Evolutionary conservation across 2,888 invertebrate genomes (phyloP), one percentile per base, ranked within the genome.

Genomic region (Hylaea fasciaria): DNA sequence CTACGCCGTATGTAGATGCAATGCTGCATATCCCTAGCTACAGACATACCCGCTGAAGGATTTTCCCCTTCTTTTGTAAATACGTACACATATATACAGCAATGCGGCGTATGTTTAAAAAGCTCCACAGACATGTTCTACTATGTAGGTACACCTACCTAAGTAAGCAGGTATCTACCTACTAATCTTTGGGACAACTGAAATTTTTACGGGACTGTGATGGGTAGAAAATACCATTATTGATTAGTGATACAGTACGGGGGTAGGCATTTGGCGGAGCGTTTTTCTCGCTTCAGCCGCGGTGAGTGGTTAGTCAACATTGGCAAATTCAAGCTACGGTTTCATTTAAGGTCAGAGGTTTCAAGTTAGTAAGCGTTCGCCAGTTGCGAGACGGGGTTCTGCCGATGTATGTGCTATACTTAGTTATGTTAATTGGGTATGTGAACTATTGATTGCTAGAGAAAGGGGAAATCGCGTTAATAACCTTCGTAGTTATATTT

Each of bases 1-100:
- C 85, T 83, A 87, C 82, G 76, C 77, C 55, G 64, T 66, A 68
- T 68, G 69, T 75, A 78, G 74, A 64, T 69, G 71, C 68, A 69
- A 58, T 62, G 57, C 62, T 62, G 65, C 68, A 66, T 64, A 52
- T 43, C 43, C 39, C 47, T 58, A 51, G 39, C 37, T 55, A 57
- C 50, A 56, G 39, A 47, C 32, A 53, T 17, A 11, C 32, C 28
- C 17, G 16, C 60, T 57, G 39, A 62, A 57, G 44, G 52, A 57
- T 62, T 56, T 50, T 51, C 50, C 61, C 52, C 45, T 53, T 62
- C 52, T 57, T 62, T 52, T 57, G 58, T 57, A 46, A 54, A 37
- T 53, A 40, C 37, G 35, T 53, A 35, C 8, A 43, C 41, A 50
- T 16, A 57, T 12, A 35, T 53, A 37, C 29, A 51, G 43, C 43